A percentile compares a stretch with the other conserved stretches of the same genome.
Evolutionary conservation across 2,797 vertebrate species (phyloP).

Genomic region (Lagorchestes hirsutus): DNA sequence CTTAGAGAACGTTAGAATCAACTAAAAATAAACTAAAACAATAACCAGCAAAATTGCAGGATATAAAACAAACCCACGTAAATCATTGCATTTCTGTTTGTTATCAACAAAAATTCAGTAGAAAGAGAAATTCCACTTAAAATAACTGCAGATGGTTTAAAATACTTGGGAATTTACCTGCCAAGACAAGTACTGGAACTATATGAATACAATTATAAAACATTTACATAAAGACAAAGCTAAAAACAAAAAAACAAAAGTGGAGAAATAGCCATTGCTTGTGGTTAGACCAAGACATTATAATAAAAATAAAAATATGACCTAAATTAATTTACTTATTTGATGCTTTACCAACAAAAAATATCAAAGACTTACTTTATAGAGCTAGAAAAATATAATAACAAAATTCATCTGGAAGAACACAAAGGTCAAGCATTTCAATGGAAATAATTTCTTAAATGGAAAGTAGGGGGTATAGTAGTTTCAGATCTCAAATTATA

Average conservation of each 20-base stretch:
- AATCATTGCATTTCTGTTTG: background rate
- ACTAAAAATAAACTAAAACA: background rate
- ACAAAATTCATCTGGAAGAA: background rate
- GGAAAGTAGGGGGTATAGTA: background rate
- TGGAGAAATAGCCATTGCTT: background rate
- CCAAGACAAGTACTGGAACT: background rate
- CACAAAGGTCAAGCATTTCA: background rate
- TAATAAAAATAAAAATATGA: background rate
- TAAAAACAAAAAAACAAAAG: background rate
- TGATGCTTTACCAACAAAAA: no score
- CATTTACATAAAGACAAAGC: background rate
- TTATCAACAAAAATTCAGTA: background rate
- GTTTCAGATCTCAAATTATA: background rate
- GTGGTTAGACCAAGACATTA: background rate
- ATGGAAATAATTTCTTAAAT: background rate
- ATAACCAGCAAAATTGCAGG: no score
- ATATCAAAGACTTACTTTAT: no score
- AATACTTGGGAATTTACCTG: background rate
- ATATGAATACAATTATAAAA: background rate
- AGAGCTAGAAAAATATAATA: background rate
- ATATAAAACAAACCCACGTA: background rate
- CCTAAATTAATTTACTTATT: background rate
- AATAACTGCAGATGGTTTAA: background rate
- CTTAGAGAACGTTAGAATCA: background rate
- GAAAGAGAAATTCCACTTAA: background rate